Percentiles rank a stretch among this genome's conserved stretches.
phyloP scores from a whole-genome alignment of 2,888 invertebrate genomes.

The Heteromurus nitidus region DNA sequence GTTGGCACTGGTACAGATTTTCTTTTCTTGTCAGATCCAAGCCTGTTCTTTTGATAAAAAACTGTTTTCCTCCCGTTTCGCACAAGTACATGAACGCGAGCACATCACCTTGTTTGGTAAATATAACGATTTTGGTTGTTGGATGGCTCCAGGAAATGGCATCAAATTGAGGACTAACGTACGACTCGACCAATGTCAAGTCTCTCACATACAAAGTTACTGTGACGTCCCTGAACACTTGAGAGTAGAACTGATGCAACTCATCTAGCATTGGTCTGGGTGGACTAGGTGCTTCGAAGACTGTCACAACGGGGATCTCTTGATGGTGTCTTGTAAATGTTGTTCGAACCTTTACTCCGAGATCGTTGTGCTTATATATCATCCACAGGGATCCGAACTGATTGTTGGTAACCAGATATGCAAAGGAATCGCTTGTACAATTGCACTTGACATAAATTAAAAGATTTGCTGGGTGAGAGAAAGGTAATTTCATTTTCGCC shows the following conservation, averaged over 20 bases:
- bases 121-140: background rate
- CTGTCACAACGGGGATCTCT: background rate
- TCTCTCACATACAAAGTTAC: conserved; percentile 5
- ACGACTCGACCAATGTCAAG: background rate
- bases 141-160: background rate
- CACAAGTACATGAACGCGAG: background rate
- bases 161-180: background rate
- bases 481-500: too few species aligned
- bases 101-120: background rate
- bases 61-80: background rate
- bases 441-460: background rate
- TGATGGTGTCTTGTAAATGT: background rate
- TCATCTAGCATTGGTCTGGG: background rate
- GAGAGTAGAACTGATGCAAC: background rate
- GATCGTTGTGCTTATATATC: background rate
- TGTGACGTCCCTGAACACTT: background rate
- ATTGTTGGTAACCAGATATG: background rate
- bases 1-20: background rate
- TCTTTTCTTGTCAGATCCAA: background rate
- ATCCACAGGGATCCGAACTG: background rate
- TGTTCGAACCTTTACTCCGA: background rate
- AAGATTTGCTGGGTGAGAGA: too few species aligned
- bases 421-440: background rate
- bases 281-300: background rate
- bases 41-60: background rate